phyloP scores from a whole-genome alignment of 1,140 invertebrate genomes.

The Drosophila sulfurigaster region DNA sequence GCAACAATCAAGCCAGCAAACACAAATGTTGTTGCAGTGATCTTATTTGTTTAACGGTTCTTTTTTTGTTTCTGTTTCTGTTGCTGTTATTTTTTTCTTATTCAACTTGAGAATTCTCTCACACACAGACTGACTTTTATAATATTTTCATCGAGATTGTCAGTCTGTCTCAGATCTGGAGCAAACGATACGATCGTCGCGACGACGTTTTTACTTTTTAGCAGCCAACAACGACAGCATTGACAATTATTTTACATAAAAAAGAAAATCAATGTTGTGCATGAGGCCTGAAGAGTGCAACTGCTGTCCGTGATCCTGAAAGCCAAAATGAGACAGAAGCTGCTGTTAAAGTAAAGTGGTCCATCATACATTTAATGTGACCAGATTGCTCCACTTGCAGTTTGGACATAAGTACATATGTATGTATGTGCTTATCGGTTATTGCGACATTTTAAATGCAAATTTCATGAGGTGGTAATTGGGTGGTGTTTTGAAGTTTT shows the following conservation, averaged over 20 bases:
- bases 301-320: constrained; percentile 2
- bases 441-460: neutral
- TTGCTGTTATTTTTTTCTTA: neutral
- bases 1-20: constrained; percentile 16
- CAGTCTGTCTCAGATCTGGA: constrained; percentile 34
- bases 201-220: constrained; percentile 41
- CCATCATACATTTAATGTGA: neutral
- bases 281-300: neutral
- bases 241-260: constrained; percentile 12
- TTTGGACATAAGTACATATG: neutral
- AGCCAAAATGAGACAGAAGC: neutral
- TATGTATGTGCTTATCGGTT: neutral
- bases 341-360: neutral
- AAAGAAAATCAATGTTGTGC: neutral
- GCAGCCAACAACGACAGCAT: neutral
- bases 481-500: neutral
- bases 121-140: constrained; percentile 2
- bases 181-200: constrained; percentile 35
- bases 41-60: constrained; percentile 10
- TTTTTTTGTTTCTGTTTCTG: neutral
- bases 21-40: constrained; percentile 4
- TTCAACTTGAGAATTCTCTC: constrained; percentile 16
- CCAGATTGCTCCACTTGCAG: neutral
- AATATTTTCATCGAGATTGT: constrained; percentile 12
- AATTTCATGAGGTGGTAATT: neutral